Base-by-base conservation (phyloP, 2,113 vertebrate species). In the Stigmatopora argus region DNA sequence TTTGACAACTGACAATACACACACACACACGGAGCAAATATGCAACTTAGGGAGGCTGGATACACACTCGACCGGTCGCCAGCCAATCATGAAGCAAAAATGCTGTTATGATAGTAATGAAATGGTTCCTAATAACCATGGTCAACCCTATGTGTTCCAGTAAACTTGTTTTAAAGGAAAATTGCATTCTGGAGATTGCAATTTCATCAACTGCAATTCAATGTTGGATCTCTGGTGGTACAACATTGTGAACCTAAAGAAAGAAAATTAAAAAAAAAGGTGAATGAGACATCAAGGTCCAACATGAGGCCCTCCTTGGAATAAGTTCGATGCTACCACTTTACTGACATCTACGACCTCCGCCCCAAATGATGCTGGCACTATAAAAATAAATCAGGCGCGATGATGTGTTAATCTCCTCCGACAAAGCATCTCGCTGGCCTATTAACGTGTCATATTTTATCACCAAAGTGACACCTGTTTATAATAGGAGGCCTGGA, bases 381-480 rank as follows among this genome's bases (percentile, higher is more conserved):
- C 78, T 75, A 79, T 86, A 82, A 78, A 90, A 90, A 89, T 87
- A 88, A 90, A 87, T 89, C 8, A 71, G 69, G 73, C 70, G 71
- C 83, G 78, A 89, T 75, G 80, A 89, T 81, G 89, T 89, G 89
- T 86, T 91, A 92, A 92, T 92, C 86, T 26, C 23, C 85, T 77
- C 74, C 86, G 87, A 90, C 87, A 91, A 87, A 88, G 73, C 66
- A 75, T 74, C 77, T 75, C 26, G 67, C 72, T 76, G 82, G 82
- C 64, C 79, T 89, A 91, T 90, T 89, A 91, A 87, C 80, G 85
- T 90, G 88, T 89, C 87, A 83, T 89, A 88, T 91, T 90, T 90
- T 90, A 90, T 87, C 82, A 84, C 81, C 69, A 72, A 79, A 86
- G 77, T 87, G 89, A 90, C 88, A 89, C 88, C 87, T 90, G 88